Conservation (phyloP, 2,797 vertebrate genomes). For the Adrianichthys oophorus region DNA sequence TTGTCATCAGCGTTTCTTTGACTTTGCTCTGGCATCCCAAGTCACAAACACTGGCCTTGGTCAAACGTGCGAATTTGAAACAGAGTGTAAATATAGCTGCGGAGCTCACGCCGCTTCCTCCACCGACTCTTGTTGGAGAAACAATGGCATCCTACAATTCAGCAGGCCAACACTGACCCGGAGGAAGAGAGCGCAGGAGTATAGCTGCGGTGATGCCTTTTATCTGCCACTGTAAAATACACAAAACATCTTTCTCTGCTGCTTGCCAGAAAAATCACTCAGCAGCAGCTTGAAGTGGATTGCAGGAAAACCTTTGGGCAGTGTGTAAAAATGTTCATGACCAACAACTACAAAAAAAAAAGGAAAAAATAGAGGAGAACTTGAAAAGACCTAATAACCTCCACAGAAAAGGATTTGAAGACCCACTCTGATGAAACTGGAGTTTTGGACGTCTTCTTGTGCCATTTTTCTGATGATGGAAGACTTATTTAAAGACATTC, state of each 20-base stretch:
- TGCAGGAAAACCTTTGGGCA: conserved; percentile 36
- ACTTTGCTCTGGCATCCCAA: background rate
- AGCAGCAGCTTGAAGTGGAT: background rate
- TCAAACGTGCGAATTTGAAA: conserved; percentile 60
- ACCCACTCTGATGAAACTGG: no score
- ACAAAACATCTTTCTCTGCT: no score
- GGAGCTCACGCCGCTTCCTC: conserved; percentile 70
- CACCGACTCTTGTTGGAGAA: conserved; percentile 66
- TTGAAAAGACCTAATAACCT: conserved; percentile 52
- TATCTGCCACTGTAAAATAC: no score
- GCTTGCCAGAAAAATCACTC: no score
- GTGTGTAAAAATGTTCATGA: conserved; percentile 68
- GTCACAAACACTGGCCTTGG: conserved; percentile 52
- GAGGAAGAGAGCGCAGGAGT: conserved; percentile 36
- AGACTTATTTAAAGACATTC: no score
- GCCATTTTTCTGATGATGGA: background rate
- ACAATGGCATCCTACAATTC: conserved; percentile 78
- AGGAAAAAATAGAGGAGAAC: background rate
- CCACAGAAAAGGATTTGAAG: conserved; percentile 32
- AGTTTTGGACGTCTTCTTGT: background rate
- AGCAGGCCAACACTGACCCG: conserved; percentile 38
- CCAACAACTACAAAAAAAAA: conserved; percentile 45
- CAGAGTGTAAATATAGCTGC: conserved; percentile 67
- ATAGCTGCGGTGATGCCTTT: background rate
- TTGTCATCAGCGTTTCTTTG: conserved; percentile 5